Evolutionary conservation across 2,888 invertebrate species (phyloP), one percentile per base, ranked within the genome.

Genomic region (Glyphotaelius pellucidus): DNA sequence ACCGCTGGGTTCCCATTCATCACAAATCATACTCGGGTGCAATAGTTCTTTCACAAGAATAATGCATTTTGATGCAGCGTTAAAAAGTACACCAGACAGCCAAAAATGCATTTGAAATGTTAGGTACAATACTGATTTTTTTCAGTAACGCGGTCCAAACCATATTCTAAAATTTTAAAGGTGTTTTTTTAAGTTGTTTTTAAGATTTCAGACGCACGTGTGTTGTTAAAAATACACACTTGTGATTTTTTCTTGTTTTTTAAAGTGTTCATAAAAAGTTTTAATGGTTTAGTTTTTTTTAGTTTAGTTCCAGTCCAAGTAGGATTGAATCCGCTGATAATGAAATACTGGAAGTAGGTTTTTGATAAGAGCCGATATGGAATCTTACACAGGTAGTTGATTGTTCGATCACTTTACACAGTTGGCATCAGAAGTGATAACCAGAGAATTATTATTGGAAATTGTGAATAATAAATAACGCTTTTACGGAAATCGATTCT

Each of bases 1-100:
- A 90, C 93, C 91, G 83, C 89, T 84, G 91, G 92, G 92, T 38
- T 91, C 86, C 92, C 91, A 92, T 93, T 92, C 90, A 92, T 90
- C 83, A 79, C 81, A 93, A 91, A 91, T 89, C 93, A 91, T 80
- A 80, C 85, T 90, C 90, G 92, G 93, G 91, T 92, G 93, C 92
- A 89, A 89, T 84, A 32, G 32, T 89, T 85, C 67, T 86, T 92
- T 89, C 91, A 89, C 38, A 31, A 52, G 83, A 90, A 90, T 90
- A 90, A 92, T 67, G 86, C 83, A 42, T 92, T 92, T 86, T 38
- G 90, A 52, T 87, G 87, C 83, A 83, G 90, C 92, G 90, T 83
- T 90, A 90, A 92, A 92, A 92, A 90, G 88, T 80, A 42, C 42
- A 85, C 47, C 38, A 67, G 81, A 42, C 88, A 52, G 88, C 67